Percentiles rank a stretch among this genome's conserved stretches.
phyloP scores from a whole-genome alignment of 2,888 invertebrate species.

The Thereva unica region DNA sequence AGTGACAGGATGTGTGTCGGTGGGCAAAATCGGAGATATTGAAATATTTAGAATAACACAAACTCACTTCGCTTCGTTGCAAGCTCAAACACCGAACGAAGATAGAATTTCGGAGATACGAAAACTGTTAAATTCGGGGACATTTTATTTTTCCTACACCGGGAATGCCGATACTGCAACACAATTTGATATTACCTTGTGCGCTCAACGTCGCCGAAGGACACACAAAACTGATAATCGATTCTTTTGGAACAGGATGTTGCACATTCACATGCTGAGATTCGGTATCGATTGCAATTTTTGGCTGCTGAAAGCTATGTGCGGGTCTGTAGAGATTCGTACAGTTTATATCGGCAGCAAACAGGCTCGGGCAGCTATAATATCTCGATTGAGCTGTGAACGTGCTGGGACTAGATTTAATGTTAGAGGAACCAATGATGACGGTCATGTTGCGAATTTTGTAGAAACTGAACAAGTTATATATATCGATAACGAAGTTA shows the following conservation, averaged over 20 bases:
- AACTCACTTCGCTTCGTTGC: conserved; percentile 86
- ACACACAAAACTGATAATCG: conserved; percentile 86
- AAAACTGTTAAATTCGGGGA: conserved; percentile 95
- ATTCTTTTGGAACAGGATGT: conserved; percentile 98
- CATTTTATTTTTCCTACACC: conserved; percentile 87
- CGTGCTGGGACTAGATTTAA: conserved; percentile 98
- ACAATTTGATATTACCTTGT: conserved; percentile 88
- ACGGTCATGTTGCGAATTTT: conserved; percentile 99
- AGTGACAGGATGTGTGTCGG: conserved; percentile 93
- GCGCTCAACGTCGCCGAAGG: conserved; percentile 85
- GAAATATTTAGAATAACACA: conserved; percentile 95
- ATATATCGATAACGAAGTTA: conserved; percentile 85
- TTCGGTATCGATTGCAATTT: conserved; percentile 87
- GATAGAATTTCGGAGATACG: conserved; percentile 69
- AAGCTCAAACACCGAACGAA: conserved; percentile 68
- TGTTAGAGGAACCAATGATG: conserved; percentile 98
- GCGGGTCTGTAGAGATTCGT: conserved; percentile 95
- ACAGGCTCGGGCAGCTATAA: conserved; percentile 91
- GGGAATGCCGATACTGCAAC: conserved; percentile 48
- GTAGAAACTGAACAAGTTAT: conserved; percentile 99
- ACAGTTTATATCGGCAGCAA: conserved; percentile 97
- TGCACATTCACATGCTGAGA: conserved; percentile 89
- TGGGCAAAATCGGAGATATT: conserved; percentile 92
- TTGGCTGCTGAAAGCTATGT: conserved; percentile 95
- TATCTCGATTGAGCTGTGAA: conserved; percentile 96